Base-by-base conservation (phyloP, 2,113 vertebrate genomes). In the Lycaon pictus region DNA sequence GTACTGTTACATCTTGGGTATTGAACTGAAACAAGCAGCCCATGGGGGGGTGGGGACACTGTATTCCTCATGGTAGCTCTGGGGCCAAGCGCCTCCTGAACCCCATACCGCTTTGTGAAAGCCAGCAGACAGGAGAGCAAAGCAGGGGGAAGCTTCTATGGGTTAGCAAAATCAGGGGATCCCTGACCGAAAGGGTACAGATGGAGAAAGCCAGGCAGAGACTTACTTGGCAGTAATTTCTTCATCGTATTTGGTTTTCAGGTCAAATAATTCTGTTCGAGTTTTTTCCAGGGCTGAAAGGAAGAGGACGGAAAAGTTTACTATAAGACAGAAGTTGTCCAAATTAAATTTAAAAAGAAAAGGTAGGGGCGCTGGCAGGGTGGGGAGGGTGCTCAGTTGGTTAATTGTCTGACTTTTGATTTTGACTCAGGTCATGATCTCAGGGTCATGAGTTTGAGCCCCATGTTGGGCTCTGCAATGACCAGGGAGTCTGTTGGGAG, bases 221-320 rank as follows among this genome's bases (percentile, higher is more conserved):
- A 99, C 99, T 98, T 99, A 99, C 99, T 99, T 99, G 98, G 99
- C 99, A 97, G 99, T 99, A 95, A 99, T 99, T 98, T 99, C 99
- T 99, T 99, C 99, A 96, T 99, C 99, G 3, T 99, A 99, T 98
- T 99, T 99, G 98, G 99, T 99, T 99, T 99, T 99, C 99, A 99
- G 99, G 99, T 99, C 99, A 98, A 99, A 99, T 98, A 99, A 99
- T 98, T 99, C 99, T 97, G 99, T 99, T 99, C 99, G 99, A 99
- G 99, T 99, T 98, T 99, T 99, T 99, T 99, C 99, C 99, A 99
- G 99, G 98, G 99, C 99, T 99, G 98, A 93, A 98, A 99, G 97
- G 96, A 74, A 98, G 88, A 98, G 97, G 95, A 97, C 3, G 85
- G 95, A 93, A 95, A 98, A 98, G 77, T 65, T 96, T 88, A 15